Base-by-base conservation (phyloP, 2,113 vertebrate genomes). In the Solea solea region DNA sequence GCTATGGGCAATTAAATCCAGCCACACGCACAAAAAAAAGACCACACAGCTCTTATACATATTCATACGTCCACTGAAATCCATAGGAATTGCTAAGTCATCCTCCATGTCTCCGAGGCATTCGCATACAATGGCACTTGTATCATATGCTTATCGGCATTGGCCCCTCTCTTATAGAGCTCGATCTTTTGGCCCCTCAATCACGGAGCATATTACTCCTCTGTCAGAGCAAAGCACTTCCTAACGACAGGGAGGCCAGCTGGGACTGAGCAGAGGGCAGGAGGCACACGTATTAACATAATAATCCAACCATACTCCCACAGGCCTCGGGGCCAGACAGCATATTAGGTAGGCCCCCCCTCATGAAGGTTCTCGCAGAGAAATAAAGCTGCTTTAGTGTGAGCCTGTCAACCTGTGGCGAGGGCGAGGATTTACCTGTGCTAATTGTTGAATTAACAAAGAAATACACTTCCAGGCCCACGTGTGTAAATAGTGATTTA, bases 101-200 rank as follows among this genome's bases (percentile, higher is more conserved):
- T 86, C 83, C n/a, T 63, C 73, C 62, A 42, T 87, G 75, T 92
- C 91, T 93, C 92, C 55, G 77, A 93, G 91, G 91, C 86, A 88
- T 89, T 86, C 59, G 2, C 69, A 63, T 89, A 93, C 89, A 93
- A 93, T 92, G 85, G 86, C 83, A 88, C 87, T 92, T 92, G 92
- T 89, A 92, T 94, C 95, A 96, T 96, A 95, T 96, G 91, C 95
- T 97, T 95, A 92, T 95, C 94, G 92, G 92, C 75, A 89, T 90
- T 90, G 82, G 93, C 94, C 95, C 94, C 93, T 91, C 86, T 91
- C 90, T 93, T 93, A 88, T 90, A 92, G 88, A 74, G 81, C 77
- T 81, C 95, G 95, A 95, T 96, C 96, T 95, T 96, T 96, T 97
- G 96, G 95, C 96, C 97, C 98, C 96, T 98, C 97, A 97, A 97